These are phyloP conservation scores for Ditula angustiorana DNA, from an alignment of 2,888 invertebrate genomes.

Conservation along the genomic window DNA sequence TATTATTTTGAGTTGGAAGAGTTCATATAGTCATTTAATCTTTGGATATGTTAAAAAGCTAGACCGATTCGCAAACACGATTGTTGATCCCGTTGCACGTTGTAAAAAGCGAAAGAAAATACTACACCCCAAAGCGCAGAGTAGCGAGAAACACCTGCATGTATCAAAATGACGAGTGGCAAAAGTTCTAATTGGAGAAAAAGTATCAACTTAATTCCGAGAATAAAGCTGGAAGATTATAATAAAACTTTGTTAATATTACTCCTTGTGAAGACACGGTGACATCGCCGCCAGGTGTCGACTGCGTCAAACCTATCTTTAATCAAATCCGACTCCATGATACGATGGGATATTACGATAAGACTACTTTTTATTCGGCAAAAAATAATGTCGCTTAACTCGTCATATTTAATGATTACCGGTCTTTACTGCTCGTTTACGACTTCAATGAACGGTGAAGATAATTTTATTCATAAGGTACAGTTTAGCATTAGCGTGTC, in stretches of 20 bases:
- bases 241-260: slow-evolving; percentile 63
- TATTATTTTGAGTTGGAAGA: too few relatives aligned
- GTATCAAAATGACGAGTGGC: slow-evolving; percentile 3
- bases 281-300: slow-evolving; percentile 38
- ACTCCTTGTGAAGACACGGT: slow-evolving; percentile 40
- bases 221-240: slow-evolving; percentile 17
- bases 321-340: slow-evolving; percentile 23
- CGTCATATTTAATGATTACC: not conserved
- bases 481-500: slow-evolving; percentile 15
- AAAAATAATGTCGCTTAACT: not conserved
- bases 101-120: not conserved
- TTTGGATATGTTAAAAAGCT: not conserved
- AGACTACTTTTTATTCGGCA: slow-evolving; percentile 5
- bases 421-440: slow-evolving; percentile 12
- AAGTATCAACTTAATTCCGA: slow-evolving; percentile 13
- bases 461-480: slow-evolving; percentile 4
- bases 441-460: slow-evolving; percentile 6
- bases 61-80: not conserved
- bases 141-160: slow-evolving; percentile 1
- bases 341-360: slow-evolving; percentile 13
- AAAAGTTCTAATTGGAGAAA: slow-evolving; percentile 20
- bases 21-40: not conserved
- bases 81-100: not conserved
- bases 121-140: not conserved
- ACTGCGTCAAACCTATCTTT: slow-evolving; percentile 26